Evolutionary conservation across 1,140 invertebrate species (phyloP), one percentile per base, ranked within the genome.

Genomic region (Drosophila jambulina): DNA sequence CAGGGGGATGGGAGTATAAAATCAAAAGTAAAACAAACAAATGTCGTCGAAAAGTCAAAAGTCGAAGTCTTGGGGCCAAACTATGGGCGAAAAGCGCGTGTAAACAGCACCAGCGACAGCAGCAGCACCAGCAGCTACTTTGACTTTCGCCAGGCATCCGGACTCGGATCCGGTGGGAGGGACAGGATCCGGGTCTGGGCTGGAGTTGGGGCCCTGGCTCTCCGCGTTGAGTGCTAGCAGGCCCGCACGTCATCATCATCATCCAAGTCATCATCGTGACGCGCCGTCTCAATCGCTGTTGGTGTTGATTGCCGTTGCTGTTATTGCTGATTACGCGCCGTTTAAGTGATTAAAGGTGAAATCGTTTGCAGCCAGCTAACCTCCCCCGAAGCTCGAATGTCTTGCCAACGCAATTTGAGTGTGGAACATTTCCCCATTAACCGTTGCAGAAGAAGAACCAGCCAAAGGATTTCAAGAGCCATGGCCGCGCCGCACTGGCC

Each of bases 291-390:
- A 90, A 78, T 87, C 71, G 79, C 63, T 40, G 48, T 60, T 70
- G 80, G 85, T 88, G 84, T 88, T 88, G 84, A 87, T 87, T 87
- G 85, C 84, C 68, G 40, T 42, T 81, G 67, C 19, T 80, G 60
- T 65, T 78, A 80, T 46, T 80, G 64, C 69, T 87, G 85, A 88
- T 87, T 87, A 87, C 80, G 78, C 77, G 80, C 65, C 85, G 75
- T 88, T 88, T 90, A 88, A 84, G 85, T 88, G 84, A 88, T 88
- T 88, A 88, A 88, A 90, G 84, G 84, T 88, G 81, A 88, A 84
- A 88, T 64, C 58, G 80, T 78, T 45, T 79, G 49, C 29, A 58
- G 49, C 13, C 62, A 43, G n/a, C 17, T 19, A 51, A 27, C 17
- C 56, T 13, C 34, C 43, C 21, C 56, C 45, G 23, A 19, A 60